Conservation (phyloP, 2,113 vertebrate genomes). For the Grammomys dolichurus region DNA sequence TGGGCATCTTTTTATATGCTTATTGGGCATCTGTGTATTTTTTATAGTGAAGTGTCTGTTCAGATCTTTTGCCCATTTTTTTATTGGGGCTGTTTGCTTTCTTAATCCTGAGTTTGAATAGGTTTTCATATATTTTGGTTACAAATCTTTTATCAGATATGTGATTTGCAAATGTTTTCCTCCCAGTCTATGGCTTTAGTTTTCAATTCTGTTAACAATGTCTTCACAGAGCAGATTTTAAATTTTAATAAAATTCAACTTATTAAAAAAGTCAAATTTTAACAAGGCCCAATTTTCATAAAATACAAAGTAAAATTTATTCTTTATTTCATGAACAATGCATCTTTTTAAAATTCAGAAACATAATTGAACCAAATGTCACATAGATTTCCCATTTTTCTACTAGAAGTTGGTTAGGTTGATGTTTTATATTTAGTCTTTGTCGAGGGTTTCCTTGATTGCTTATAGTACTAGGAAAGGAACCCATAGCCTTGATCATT, state of each 20-base stretch:
- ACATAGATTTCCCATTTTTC: conserved; percentile 12
- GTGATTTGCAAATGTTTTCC: conserved; percentile 53
- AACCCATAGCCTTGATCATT: not conserved
- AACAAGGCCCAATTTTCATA: conserved; percentile 38
- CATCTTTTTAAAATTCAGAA: conserved; percentile 21
- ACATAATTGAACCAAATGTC: not conserved
- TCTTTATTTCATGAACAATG: not conserved
- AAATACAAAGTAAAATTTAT: not conserved
- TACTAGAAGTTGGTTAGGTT: not conserved
- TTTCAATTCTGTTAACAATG: not conserved
- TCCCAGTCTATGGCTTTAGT: conserved; percentile 1
- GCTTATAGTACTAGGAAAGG: not conserved
- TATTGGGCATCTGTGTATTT: conserved; percentile 51
- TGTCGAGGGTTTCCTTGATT: conserved; percentile 28
- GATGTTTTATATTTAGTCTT: conserved; percentile 41
- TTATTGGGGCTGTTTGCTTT: conserved; percentile 24
- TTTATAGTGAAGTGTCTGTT: not conserved
- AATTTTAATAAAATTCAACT: conserved; percentile 31
- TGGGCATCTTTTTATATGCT: conserved; percentile 41
- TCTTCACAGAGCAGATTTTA: conserved; percentile 26
- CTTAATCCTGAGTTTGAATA: conserved; percentile 46
- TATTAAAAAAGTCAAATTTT: not conserved
- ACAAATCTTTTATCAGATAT: conserved; percentile 37
- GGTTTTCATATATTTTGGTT: conserved; percentile 46
- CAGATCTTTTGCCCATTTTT: conserved; percentile 55